A percentile compares a stretch with the other conserved stretches of the same genome.
Conservation (phyloP, 2,888 invertebrate genomes). For the Cenopis cana region DNA sequence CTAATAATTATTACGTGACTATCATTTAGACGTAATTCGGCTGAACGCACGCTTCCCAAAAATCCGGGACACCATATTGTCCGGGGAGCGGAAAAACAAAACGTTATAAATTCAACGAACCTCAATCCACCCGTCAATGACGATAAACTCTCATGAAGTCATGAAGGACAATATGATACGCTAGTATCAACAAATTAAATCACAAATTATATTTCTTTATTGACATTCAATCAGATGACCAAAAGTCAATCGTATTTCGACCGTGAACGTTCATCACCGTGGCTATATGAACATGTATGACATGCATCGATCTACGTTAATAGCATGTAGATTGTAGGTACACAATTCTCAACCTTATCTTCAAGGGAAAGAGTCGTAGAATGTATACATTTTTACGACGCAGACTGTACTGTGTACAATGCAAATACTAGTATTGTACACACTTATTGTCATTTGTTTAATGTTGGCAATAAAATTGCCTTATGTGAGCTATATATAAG, state of each 20-base stretch:
- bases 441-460: slow-evolving; percentile 55
- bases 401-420: neutral
- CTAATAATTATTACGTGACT: too few relatives aligned
- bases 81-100: too few relatives aligned
- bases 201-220: neutral
- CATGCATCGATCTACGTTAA: slow-evolving; percentile 14
- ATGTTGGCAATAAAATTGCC: slow-evolving; percentile 55
- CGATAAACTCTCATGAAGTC: neutral
- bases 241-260: slow-evolving; percentile 8
- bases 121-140: too few relatives aligned
- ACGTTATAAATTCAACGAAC: too few relatives aligned
- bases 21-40: too few relatives aligned
- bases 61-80: too few relatives aligned
- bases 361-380: too few relatives aligned
- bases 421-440: slow-evolving; percentile 12
- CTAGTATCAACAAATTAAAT: neutral
- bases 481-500: slow-evolving; percentile 48
- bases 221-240: slow-evolving; percentile 10
- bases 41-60: too few relatives aligned
- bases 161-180: neutral
- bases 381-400: too few relatives aligned
- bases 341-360: too few relatives aligned
- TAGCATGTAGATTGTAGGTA: too few relatives aligned
- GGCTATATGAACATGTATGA: slow-evolving; percentile 1
- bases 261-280: slow-evolving; percentile 17